Evolutionary conservation across 1,140 invertebrate genomes (phyloP).

Genomic region (Pantala flavescens): DNA sequence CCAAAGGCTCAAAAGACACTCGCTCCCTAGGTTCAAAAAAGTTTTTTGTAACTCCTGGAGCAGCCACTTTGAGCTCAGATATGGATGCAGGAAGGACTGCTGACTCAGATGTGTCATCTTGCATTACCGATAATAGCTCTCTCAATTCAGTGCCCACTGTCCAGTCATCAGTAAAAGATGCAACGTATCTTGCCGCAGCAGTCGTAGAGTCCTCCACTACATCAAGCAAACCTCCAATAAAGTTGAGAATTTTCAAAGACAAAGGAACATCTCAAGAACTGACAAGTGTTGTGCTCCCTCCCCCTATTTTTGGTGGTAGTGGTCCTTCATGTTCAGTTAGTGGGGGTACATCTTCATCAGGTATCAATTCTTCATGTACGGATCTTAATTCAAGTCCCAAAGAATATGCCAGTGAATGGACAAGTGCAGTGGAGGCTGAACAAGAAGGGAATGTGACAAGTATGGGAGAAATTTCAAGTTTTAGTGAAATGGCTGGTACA

Average conservation of each 20-base stretch:
- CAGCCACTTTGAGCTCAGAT: neutral
- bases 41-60: neutral
- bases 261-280: conserved; percentile 45
- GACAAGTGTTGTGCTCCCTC: neutral
- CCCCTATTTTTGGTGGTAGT: neutral
- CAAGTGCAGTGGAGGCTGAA: neutral
- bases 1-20: conserved; percentile 3
- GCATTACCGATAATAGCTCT: conserved; percentile 20
- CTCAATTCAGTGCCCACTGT: conserved; percentile 13
- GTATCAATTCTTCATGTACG: neutral
- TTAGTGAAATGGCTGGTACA: neutral
- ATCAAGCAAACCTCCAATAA: conserved; percentile 48
- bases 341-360: neutral
- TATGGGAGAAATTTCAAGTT: conserved; percentile 2
- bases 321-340: neutral
- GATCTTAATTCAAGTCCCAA: neutral
- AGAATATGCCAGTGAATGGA: neutral
- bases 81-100: neutral
- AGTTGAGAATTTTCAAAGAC: conserved; percentile 53
- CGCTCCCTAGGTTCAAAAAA: neutral
- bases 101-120: neutral
- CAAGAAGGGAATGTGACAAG: conserved; percentile 1
- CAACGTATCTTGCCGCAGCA: neutral
- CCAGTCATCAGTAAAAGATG: neutral
- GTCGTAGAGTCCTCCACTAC: neutral